Conservation (phyloP, 2,113 vertebrate genomes). For the Colossoma macropomum region DNA sequence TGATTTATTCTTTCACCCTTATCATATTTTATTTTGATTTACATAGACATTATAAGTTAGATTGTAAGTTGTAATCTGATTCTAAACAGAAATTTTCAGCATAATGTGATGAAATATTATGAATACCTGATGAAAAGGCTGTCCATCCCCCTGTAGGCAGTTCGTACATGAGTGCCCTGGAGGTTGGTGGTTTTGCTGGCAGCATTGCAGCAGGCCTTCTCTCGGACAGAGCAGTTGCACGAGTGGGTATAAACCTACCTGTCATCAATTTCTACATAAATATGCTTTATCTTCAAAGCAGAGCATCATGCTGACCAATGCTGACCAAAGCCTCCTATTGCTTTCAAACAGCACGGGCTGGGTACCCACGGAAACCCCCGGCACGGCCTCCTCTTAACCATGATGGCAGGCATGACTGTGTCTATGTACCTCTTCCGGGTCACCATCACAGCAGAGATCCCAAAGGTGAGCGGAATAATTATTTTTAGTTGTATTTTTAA, state of each 20-base stretch:
- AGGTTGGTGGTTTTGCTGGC: conserved; percentile 91
- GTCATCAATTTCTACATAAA: neutral
- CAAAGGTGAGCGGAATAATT: conserved; percentile 76
- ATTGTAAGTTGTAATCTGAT: too few species aligned
- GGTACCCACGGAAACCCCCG: conserved; percentile 88
- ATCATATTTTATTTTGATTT: too few species aligned
- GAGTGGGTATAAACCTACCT: conserved; percentile 68
- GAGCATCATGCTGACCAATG: too few species aligned
- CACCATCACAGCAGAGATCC: conserved; percentile 83
- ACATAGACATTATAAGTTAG: too few species aligned
- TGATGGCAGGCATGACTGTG: conserved; percentile 93
- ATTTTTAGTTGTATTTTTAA: neutral
- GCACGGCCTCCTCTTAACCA: conserved; percentile 85
- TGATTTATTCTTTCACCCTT: too few species aligned
- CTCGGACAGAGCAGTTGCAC: conserved; percentile 92
- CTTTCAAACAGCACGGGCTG: conserved; percentile 78
- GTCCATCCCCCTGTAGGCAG: conserved; percentile 79
- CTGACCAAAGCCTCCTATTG: neutral
- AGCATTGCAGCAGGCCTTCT: conserved; percentile 92
- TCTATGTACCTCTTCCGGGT: conserved; percentile 95
- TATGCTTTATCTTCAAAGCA: too few species aligned
- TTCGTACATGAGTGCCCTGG: conserved; percentile 95
- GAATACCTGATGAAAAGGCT: too few species aligned
- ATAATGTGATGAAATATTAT: too few species aligned
- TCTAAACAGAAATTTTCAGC: too few species aligned